Percentiles rank a stretch among this genome's conserved stretches.
These are phyloP conservation scores for Osmoderma eremita DNA, from an alignment of 2,888 invertebrate genomes.

Conservation along the genomic window DNA sequence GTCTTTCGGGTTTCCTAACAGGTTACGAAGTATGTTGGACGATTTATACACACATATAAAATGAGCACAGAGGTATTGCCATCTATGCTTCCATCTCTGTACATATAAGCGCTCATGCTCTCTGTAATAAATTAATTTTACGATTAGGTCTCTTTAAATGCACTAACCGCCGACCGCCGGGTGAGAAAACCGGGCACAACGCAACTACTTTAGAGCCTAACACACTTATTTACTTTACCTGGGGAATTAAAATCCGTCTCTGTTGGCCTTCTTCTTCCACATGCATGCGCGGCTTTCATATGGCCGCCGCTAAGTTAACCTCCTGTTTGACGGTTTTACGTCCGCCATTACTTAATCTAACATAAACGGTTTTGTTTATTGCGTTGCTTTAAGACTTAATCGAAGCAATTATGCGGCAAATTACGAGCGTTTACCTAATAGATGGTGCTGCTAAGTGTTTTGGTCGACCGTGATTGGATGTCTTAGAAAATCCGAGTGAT, in stretches of 20 bases:
- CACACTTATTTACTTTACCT: not conserved
- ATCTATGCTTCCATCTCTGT: not conserved
- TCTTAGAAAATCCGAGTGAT: no score
- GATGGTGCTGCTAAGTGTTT: not conserved
- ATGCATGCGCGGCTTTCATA: no score
- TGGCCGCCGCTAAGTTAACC: no score
- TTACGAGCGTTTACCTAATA: slow-evolving; percentile 24
- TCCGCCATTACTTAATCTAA: slow-evolving; percentile 22
- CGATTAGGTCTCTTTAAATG: slow-evolving; percentile 1
- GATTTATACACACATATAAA: no score
- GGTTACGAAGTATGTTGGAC: no score
- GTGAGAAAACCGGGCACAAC: not conserved
- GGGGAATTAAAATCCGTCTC: slow-evolving; percentile 4
- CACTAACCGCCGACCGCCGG: not conserved
- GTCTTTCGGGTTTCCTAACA: no score
- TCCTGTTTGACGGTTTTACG: slow-evolving; percentile 22
- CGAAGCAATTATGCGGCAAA: slow-evolving; percentile 27
- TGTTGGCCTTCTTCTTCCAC: not conserved
- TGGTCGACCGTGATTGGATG: no score
- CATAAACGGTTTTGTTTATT: slow-evolving; percentile 32
- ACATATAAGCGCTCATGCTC: not conserved
- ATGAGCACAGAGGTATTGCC: not conserved
- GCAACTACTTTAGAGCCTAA: not conserved
- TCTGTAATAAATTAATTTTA: slow-evolving; percentile 14
- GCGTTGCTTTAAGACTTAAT: slow-evolving; percentile 24